These are phyloP conservation scores for Pseudomugil gertrudae DNA, from an alignment of 2,797 vertebrate genomes.

Conservation along the genomic window DNA sequence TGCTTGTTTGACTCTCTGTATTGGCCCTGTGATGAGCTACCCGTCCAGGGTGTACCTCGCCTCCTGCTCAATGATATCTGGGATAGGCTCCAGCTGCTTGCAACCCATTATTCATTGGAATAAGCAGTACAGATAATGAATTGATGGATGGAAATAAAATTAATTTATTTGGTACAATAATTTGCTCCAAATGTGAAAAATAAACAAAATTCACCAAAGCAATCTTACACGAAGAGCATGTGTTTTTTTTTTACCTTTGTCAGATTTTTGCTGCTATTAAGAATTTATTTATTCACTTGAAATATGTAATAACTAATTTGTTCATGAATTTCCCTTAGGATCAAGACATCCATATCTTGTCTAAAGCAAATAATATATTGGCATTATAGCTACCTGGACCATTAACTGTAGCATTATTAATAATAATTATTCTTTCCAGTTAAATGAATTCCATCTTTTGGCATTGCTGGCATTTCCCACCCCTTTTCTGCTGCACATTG, in stretches of 20 bases:
- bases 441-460: no score
- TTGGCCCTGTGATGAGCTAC: no score
- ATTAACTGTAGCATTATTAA: neutral
- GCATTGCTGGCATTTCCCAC: conserved; percentile 24
- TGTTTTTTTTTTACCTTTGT: neutral
- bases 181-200: no score
- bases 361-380: neutral
- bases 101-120: no score
- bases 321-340: no score
- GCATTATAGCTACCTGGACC: neutral
- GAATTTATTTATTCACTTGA: neutral
- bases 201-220: neutral
- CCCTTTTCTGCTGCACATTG: conserved; percentile 31
- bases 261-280: neutral
- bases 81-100: no score
- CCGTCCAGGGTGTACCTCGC: no score
- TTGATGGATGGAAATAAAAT: no score
- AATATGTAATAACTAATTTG: neutral
- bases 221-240: fast-evolving
- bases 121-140: no score
- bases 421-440: neutral
- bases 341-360: neutral
- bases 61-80: no score
- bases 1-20: no score
- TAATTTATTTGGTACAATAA: no score